A percentile compares a stretch with the other conserved stretches of the same genome.
These are phyloP conservation scores for Apotomis turbidana DNA, from an alignment of 2,888 invertebrate genomes.

Conservation along the genomic window DNA sequence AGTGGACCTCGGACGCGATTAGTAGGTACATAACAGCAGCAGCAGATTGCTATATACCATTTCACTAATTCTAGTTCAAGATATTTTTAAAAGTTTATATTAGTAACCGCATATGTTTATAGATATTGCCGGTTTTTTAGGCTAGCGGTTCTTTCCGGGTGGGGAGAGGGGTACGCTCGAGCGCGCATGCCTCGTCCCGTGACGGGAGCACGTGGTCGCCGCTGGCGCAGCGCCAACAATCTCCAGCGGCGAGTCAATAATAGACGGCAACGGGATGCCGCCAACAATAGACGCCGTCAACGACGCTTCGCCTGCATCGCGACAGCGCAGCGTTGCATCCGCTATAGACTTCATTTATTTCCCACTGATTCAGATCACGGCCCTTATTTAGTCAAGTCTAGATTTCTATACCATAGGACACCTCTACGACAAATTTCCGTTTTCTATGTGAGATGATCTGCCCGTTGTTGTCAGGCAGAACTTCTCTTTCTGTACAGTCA, in stretches of 20 bases:
- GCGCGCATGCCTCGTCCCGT: conserved; percentile 72
- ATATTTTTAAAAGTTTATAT: conserved; percentile 36
- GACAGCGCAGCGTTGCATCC: conserved; percentile 45
- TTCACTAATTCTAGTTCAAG: conserved; percentile 16
- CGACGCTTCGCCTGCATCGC: conserved; percentile 51
- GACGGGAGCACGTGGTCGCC: conserved; percentile 79
- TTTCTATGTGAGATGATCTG: too few relatives aligned
- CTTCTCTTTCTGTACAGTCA: not conserved
- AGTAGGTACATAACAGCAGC: not conserved
- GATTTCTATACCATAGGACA: too few relatives aligned
- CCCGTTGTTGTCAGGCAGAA: too few relatives aligned
- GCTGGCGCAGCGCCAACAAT: conserved; percentile 80
- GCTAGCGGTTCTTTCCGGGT: conserved; percentile 49
- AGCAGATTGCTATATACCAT: not conserved
- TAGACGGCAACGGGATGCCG: conserved; percentile 81
- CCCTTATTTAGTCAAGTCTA: too few relatives aligned
- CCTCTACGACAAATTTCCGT: not conserved
- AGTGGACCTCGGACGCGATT: too few relatives aligned
- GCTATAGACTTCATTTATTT: conserved; percentile 15
- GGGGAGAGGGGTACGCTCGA: conserved; percentile 44
- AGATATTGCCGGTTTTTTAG: conserved; percentile 52
- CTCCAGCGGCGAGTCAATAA: conserved; percentile 84
- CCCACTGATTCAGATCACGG: not conserved
- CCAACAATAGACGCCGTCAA: conserved; percentile 81
- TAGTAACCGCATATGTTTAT: conserved; percentile 38